A percentile compares a stretch with the other conserved stretches of the same genome.
phyloP scores from a whole-genome alignment of 2,113 vertebrate species.

The Lepus europaeus region DNA sequence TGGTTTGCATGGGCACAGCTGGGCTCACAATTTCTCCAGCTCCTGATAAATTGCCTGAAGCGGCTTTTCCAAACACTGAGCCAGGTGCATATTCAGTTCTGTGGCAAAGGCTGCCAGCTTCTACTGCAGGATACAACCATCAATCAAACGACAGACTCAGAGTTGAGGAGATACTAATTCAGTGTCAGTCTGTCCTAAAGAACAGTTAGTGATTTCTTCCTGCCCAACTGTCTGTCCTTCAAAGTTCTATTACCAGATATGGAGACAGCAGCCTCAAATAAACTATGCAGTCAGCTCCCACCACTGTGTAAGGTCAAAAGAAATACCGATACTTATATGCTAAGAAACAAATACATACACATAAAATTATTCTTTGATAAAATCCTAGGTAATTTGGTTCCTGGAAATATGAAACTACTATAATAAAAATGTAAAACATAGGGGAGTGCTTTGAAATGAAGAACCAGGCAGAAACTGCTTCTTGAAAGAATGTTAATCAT shows the following conservation, averaged over 20 bases:
- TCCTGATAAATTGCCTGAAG: background rate
- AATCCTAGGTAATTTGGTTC: background rate
- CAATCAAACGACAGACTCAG: background rate
- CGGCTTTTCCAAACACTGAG: background rate
- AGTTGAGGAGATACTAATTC: background rate
- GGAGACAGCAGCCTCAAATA: background rate
- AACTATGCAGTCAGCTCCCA: background rate
- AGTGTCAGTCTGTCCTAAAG: background rate
- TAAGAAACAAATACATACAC: background rate
- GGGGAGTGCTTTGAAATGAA: background rate
- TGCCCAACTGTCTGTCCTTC: background rate
- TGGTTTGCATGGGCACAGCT: background rate
- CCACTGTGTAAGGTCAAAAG: background rate
- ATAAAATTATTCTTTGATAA: background rate
- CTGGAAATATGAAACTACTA: background rate
- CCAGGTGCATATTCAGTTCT: background rate
- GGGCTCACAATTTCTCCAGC: background rate
- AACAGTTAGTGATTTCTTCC: background rate
- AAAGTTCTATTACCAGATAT: background rate
- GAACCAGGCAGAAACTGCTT: background rate
- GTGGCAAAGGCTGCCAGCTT: background rate
- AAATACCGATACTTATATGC: background rate
- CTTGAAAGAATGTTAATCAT: background rate
- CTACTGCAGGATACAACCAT: background rate
- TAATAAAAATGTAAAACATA: background rate